A percentile compares a stretch with the other conserved stretches of the same genome.
Evolutionary conservation across 2,797 vertebrate species (phyloP).

Genomic region (Erpetoichthys calabaricus): DNA sequence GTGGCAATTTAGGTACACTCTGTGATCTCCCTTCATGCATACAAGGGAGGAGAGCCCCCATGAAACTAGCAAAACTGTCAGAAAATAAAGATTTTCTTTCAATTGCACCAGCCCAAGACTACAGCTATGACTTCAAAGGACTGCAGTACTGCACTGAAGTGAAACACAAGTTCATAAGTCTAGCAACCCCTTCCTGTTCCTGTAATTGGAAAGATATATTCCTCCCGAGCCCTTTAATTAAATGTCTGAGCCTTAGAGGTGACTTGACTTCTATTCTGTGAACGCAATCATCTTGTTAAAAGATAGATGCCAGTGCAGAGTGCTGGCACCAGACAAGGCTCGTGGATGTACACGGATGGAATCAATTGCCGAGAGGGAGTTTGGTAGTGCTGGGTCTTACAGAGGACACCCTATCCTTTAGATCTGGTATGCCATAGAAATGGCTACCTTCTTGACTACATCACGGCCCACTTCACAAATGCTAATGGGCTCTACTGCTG

Average conservation of each 20-base stretch:
- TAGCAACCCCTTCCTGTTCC: not conserved
- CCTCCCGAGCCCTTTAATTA: conserved; percentile 1
- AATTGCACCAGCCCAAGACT: conserved; percentile 47
- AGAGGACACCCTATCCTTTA: too few relatives aligned
- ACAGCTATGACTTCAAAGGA: conserved; percentile 48
- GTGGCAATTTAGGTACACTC: conserved; percentile 58
- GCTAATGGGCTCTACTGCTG: too few relatives aligned
- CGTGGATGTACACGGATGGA: too few relatives aligned
- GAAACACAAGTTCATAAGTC: conserved; percentile 19
- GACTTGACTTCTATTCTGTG: not conserved
- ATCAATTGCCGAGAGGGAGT: too few relatives aligned
- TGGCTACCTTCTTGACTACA: too few relatives aligned
- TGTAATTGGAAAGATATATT: conserved; percentile 2
- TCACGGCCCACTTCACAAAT: too few relatives aligned
- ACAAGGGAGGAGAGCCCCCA: conserved; percentile 31
- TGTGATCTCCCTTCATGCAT: conserved; percentile 53
- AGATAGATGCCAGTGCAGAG: conserved; percentile 23
- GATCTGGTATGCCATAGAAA: too few relatives aligned
- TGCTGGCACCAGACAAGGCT: conserved; percentile 22
- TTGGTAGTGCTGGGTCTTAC: too few relatives aligned
- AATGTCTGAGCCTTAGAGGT: not conserved
- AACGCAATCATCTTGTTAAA: too few relatives aligned
- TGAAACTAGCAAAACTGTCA: conserved; percentile 23
- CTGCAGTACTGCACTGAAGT: conserved; percentile 46
- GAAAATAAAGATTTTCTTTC: conserved; percentile 59